Evolutionary conservation across 2,888 invertebrate genomes (phyloP).

Genomic region (Globia sparganii): DNA sequence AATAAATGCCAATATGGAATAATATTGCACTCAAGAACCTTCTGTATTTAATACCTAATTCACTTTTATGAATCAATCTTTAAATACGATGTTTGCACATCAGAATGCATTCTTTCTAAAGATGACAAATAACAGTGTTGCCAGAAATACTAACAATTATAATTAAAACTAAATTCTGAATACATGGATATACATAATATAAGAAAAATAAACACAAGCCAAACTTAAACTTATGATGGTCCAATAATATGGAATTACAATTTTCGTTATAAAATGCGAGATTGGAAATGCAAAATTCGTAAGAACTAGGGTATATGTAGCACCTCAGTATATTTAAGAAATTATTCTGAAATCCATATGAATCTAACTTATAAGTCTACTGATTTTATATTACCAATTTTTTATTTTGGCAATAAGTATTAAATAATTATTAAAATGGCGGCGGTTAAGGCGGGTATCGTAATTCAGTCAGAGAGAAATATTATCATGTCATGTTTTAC

Average conservation of each 20-base stretch:
- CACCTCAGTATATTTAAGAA: conserved; percentile 80
- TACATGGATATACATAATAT: conserved; percentile 41
- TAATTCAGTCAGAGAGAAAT: conserved; percentile 30
- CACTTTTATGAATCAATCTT: conserved; percentile 35
- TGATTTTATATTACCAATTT: conserved; percentile 72
- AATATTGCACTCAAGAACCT: conserved; percentile 38
- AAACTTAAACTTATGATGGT: conserved; percentile 66
- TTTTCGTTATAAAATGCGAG: conserved; percentile 62
- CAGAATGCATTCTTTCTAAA: conserved; percentile 12
- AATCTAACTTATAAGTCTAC: conserved; percentile 74
- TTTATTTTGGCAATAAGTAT: conserved; percentile 74
- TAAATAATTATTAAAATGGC: conserved; percentile 64
- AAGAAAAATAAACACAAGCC: conserved; percentile 47
- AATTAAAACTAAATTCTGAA: conserved; percentile 35
- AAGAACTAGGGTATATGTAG: conserved; percentile 74
- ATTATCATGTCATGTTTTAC: conserved; percentile 10
- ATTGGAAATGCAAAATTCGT: conserved; percentile 69
- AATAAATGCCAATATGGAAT: conserved; percentile 45
- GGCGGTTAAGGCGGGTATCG: conserved; percentile 42
- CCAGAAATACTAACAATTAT: conserved; percentile 46
- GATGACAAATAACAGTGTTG: conserved; percentile 45
- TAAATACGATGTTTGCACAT: conserved; percentile 20
- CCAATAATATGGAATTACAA: conserved; percentile 69
- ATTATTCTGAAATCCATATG: conserved; percentile 78
- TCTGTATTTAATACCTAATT: conserved; percentile 39